Conservation (phyloP, 2,797 vertebrate genomes). For the Neosilurus hyrtlii region DNA sequence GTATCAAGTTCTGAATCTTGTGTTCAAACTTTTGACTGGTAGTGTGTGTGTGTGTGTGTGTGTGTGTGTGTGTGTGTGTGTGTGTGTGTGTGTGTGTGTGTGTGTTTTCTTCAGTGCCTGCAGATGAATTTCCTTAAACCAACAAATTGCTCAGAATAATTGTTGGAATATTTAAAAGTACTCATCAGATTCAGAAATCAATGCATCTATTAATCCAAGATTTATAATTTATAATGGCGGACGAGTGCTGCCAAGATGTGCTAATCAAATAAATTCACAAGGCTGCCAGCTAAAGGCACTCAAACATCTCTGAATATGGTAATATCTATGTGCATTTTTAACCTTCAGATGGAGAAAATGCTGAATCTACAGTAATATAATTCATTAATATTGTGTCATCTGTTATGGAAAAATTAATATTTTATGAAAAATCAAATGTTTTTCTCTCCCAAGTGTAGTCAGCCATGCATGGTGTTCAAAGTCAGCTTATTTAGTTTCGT, state of each 20-base stretch:
- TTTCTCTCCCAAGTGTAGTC: background rate
- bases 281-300: background rate
- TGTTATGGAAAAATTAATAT: background rate
- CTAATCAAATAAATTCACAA: background rate
- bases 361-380: background rate
- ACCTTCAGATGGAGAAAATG: background rate
- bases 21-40: too few relatives aligned
- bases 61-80: too few relatives aligned
- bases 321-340: background rate
- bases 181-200: constrained; percentile 11
- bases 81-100: too few relatives aligned
- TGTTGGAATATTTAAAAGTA: constrained; percentile 18
- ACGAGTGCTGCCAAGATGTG: constrained; percentile 4
- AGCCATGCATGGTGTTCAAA: background rate
- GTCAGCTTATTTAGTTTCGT: background rate
- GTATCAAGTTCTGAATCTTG: too few relatives aligned
- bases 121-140: background rate
- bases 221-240: background rate
- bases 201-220: constrained; percentile 12
- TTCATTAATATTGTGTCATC: background rate
- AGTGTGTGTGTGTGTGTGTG: too few relatives aligned
- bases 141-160: background rate
- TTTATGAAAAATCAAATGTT: background rate
- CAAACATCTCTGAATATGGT: background rate
- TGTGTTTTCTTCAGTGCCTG: too few relatives aligned